Evolutionary conservation across 2,888 invertebrate genomes (phyloP), one percentile per base, ranked within the genome.

Genomic region (Micoletzkya japonica): DNA sequence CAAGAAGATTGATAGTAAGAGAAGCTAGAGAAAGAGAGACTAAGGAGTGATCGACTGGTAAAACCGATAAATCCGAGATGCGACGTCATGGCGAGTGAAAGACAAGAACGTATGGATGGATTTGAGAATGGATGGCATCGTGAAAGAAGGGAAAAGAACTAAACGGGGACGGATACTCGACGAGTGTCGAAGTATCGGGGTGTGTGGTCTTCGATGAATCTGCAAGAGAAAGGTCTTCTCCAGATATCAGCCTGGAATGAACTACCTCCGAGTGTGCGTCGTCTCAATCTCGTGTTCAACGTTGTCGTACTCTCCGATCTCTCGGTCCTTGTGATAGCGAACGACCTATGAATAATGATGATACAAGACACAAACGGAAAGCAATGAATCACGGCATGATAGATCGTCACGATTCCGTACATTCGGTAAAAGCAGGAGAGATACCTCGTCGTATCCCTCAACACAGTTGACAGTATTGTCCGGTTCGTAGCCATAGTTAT

Each of bases 391-490:
- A 44, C 20, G 10, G 10, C 20, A 44, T 44, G 14, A 10, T 50
- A 20, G 4, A 50, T 24, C 24, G 3, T 50, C 50, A 20, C 24
- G 6, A 50, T 54, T 58, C 20, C 34, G 58, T 2, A 58, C 6
- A 34, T 17, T 10, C 36, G 56, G 6, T 28, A 56, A 56, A 30
- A 56, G 4, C 4, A 56, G 7, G 20, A 17, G 30, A 17, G 17
- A 17, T 54, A 68, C 68, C 58, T 68, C 68, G 49, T 68, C 68
- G 24, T 24, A 68, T 37, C 68, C 68, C 57, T 57, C 68, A 3
- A 68, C 68, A 30, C 58, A 68, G 6, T 68, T 44, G 1, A 68
- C 68, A 0, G 54, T 54, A 7, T 7, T 7, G 3, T 66, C 64
- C 2, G 64, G 52, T 37, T 66, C 64, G 37, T 54, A 66, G 10